Conservation (phyloP, 37 sponge, comb jelly and placozoan species). For the Spongia lamella region DNA sequence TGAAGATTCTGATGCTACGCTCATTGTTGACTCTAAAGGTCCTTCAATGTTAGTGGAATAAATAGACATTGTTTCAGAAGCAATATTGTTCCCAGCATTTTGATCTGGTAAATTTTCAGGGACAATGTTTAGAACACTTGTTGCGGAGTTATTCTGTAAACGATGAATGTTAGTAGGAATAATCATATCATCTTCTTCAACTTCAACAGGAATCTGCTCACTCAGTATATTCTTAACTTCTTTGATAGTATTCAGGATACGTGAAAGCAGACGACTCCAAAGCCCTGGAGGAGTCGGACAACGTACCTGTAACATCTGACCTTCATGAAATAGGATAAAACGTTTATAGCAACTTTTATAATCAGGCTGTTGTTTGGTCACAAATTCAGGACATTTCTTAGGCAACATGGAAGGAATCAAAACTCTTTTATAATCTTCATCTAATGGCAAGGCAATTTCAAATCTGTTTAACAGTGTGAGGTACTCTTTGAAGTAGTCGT, state of each 20-base stretch:
- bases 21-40: too few species aligned
- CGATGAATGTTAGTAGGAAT: too few species aligned
- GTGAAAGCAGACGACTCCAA: constrained; percentile 69
- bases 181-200: too few species aligned
- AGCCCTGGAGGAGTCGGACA: constrained; percentile 58
- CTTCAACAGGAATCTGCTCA: too few species aligned
- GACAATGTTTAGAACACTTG: too few species aligned
- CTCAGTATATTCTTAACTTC: not conserved
- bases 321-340: constrained; percentile 36
- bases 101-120: too few species aligned
- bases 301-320: not conserved
- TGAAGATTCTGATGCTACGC: not conserved
- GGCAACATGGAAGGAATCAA: constrained; percentile 91
- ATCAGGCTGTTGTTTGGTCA: constrained; percentile 18
- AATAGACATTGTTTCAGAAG: too few species aligned
- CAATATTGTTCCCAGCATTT: too few species aligned
- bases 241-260: constrained; percentile 46
- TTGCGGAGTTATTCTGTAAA: too few species aligned
- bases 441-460: constrained; percentile 86
- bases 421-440: constrained; percentile 51
- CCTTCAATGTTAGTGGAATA: too few species aligned
- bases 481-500: constrained; percentile 77
- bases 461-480: constrained; percentile 81
- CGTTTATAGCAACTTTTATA: constrained; percentile 23
- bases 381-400: constrained; percentile 34